Percentiles rank a stretch among this genome's conserved stretches.
These are phyloP conservation scores for Trochalopteron elliotii DNA, from an alignment of 2,113 vertebrate genomes.

Conservation along the genomic window DNA sequence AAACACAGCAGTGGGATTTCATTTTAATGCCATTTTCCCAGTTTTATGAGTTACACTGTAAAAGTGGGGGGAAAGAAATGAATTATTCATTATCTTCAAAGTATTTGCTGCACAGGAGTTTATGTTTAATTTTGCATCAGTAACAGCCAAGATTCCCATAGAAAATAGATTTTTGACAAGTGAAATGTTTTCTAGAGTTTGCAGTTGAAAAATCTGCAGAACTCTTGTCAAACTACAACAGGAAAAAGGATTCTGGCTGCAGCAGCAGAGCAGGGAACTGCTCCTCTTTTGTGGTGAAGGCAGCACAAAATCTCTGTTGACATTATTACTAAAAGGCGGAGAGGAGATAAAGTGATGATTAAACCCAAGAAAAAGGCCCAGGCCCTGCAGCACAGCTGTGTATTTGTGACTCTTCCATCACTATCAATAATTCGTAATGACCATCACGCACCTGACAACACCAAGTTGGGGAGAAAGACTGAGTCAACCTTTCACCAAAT, in stretches of 20 bases:
- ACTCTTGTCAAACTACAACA: neutral
- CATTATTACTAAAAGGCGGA: neutral
- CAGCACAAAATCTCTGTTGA: neutral
- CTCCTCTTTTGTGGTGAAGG: neutral
- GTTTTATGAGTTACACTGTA: neutral
- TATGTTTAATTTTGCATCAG: neutral
- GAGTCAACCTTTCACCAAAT: neutral
- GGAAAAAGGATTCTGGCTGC: neutral
- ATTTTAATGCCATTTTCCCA: neutral
- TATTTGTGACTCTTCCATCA: constrained; percentile 4
- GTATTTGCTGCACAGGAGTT: neutral
- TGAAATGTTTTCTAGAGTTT: neutral
- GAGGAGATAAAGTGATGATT: neutral
- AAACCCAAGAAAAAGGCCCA: neutral
- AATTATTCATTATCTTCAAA: neutral
- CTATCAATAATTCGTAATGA: constrained; percentile 33
- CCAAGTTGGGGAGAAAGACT: neutral
- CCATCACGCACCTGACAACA: neutral
- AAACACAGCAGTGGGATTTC: neutral
- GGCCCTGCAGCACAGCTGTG: constrained; percentile 5
- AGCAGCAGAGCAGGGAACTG: neutral
- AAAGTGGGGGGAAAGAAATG: neutral
- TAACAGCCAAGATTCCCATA: neutral
- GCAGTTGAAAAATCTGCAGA: neutral
- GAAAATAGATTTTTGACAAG: neutral